Evolutionary conservation across 1,140 invertebrate genomes (phyloP).

Genomic region (Temnothorax curvispinosus): DNA sequence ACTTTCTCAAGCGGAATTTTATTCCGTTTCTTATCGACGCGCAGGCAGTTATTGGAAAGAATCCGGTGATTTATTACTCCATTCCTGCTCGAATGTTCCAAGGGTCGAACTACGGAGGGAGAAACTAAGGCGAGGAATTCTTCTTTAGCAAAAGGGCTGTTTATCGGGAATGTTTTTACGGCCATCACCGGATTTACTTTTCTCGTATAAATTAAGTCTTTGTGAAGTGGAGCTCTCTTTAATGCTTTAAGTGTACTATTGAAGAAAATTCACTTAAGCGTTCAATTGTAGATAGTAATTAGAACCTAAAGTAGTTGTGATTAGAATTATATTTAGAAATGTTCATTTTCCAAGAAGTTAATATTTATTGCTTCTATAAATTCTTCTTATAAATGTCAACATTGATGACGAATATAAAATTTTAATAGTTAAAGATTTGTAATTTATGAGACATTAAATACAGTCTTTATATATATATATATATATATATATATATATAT

Average conservation of each 20-base stretch:
- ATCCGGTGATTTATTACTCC: conserved; percentile 52
- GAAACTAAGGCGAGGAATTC: conserved; percentile 25
- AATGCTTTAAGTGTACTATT: conserved; percentile 8
- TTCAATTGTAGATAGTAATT: conserved; percentile 32
- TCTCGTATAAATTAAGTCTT: conserved; percentile 53
- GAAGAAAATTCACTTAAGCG: not conserved
- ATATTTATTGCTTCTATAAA: not conserved
- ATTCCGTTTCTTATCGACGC: conserved; percentile 55
- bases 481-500: too few relatives aligned
- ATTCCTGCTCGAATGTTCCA: conserved; percentile 48
- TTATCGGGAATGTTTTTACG: conserved; percentile 52
- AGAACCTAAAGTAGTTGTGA: not conserved
- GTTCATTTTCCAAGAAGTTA: not conserved
- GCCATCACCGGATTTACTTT: conserved; percentile 34
- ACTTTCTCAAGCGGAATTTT: conserved; percentile 51
- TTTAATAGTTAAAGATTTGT: not conserved
- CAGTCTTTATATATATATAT: not conserved
- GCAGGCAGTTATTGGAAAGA: conserved; percentile 55
- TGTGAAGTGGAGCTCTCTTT: conserved; percentile 24
- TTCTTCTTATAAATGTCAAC: not conserved
- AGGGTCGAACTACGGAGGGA: conserved; percentile 12
- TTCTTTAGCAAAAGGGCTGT: conserved; percentile 42
- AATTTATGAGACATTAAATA: not conserved
- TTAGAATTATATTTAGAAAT: not conserved
- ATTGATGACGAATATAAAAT: not conserved